Percentiles rank a stretch among this genome's conserved stretches.
phyloP scores from a whole-genome alignment of 2,113 vertebrate genomes.

The Takifugu bimaculatus region DNA sequence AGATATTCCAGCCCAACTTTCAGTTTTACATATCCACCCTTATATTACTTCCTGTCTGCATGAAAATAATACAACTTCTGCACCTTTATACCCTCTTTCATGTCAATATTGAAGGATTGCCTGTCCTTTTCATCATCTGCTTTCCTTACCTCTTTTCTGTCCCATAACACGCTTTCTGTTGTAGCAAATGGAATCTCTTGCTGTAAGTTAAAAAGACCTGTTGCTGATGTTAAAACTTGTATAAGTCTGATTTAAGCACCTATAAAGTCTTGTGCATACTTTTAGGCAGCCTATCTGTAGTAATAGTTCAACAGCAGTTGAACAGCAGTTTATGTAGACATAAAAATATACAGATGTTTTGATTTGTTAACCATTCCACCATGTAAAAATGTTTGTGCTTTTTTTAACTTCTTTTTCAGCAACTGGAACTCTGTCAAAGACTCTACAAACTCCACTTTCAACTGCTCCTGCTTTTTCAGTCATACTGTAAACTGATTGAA shows the following conservation, averaged over 20 bases:
- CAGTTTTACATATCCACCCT: conserved; percentile 21
- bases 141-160: conserved; percentile 83
- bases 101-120: conserved; percentile 74
- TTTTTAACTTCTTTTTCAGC: conserved; percentile 66
- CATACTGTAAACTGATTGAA: conserved; percentile 94
- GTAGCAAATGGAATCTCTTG: conserved; percentile 97
- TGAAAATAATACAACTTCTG: conserved; percentile 41
- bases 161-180: conserved; percentile 87
- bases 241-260: background rate
- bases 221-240: conserved; percentile 52
- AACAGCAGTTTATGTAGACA: too few species aligned
- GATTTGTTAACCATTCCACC: background rate
- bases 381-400: background rate
- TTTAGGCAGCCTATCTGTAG: background rate
- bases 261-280: background rate
- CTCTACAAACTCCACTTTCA: conserved; percentile 96
- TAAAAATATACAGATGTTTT: background rate
- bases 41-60: conserved; percentile 43
- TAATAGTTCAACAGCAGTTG: too few species aligned
- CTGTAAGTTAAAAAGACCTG: conserved; percentile 86
- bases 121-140: conserved; percentile 81
- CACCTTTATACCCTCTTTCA: conserved; percentile 48
- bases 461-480: conserved; percentile 92
- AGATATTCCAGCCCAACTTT: conserved; percentile 9
- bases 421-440: conserved; percentile 92